Conservation (phyloP, 1,140 invertebrate genomes). For the Coenobita brevimanus region DNA sequence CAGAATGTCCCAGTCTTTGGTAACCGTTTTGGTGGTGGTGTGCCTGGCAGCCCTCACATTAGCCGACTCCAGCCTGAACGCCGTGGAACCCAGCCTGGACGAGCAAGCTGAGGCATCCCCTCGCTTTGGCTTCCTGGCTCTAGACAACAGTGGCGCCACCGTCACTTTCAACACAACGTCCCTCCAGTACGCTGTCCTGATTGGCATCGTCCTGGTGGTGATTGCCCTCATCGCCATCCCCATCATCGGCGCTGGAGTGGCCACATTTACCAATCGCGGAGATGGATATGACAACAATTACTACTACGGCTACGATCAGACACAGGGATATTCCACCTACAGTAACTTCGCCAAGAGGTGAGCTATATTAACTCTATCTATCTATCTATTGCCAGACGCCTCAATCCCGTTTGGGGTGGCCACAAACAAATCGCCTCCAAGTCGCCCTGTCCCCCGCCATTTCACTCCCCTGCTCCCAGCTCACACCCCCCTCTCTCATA, state of each 20-base stretch:
- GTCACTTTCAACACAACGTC: slow-evolving; percentile 52
- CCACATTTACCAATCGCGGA: neutral
- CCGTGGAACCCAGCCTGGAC: neutral
- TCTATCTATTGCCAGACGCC: no score
- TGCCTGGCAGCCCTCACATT: slow-evolving; percentile 31
- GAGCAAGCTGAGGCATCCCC: neutral
- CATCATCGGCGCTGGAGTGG: slow-evolving; percentile 22
- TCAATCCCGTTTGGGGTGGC: no score
- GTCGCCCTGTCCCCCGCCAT: no score
- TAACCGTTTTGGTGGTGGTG: neutral
- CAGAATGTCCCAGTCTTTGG: slow-evolving; percentile 10
- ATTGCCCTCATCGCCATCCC: slow-evolving; percentile 33
- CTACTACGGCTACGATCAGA: slow-evolving; percentile 16
- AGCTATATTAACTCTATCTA: no score
- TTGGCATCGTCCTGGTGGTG: slow-evolving; percentile 30
- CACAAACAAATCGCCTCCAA: no score
- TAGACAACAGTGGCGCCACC: slow-evolving; percentile 4
- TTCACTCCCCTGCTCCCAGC: no score
- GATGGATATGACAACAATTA: slow-evolving; percentile 22
- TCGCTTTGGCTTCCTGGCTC: slow-evolving; percentile 17
- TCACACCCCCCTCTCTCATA: no score
- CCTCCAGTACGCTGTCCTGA: slow-evolving; percentile 38
- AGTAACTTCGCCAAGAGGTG: slow-evolving; percentile 51
- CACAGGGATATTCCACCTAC: slow-evolving; percentile 39
- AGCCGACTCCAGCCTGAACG: slow-evolving; percentile 10